Evolutionary conservation across 1,140 invertebrate genomes (phyloP).

Genomic region (Apis florea): DNA sequence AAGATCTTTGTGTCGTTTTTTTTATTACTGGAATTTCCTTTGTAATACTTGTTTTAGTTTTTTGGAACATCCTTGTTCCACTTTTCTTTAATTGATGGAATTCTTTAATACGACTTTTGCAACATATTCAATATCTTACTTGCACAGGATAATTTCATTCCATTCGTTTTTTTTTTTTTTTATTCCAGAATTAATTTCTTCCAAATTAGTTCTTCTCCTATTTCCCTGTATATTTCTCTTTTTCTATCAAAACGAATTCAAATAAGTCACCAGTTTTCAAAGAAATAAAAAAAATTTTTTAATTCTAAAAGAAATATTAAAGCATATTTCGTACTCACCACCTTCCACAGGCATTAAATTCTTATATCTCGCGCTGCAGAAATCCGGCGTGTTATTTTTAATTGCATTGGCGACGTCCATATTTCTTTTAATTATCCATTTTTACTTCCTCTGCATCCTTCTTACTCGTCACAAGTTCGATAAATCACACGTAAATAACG

Average conservation of each 20-base stretch:
- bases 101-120: background rate
- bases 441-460: constrained; percentile 3
- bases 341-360: constrained; percentile 66
- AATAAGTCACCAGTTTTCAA: too few relatives aligned
- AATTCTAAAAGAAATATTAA: too few relatives aligned
- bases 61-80: too few relatives aligned
- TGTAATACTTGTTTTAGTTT: background rate
- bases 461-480: background rate
- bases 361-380: constrained; percentile 67
- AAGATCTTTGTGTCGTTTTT: background rate
- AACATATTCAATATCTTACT: too few relatives aligned
- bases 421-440: constrained; percentile 60
- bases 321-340: constrained; percentile 59
- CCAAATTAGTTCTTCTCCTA: too few relatives aligned
- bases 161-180: too few relatives aligned
- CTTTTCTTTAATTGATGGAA: background rate
- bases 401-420: constrained; percentile 65
- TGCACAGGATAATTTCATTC: too few relatives aligned
- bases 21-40: background rate
- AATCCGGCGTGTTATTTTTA: constrained; percentile 65
- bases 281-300: too few relatives aligned
- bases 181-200: too few relatives aligned
- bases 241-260: too few relatives aligned
- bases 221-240: too few relatives aligned
- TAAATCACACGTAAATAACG: background rate